Percentiles rank a stretch among this genome's conserved stretches.
Evolutionary conservation across 2,113 vertebrate species (phyloP).

Genomic region (Atractosteus spatula): DNA sequence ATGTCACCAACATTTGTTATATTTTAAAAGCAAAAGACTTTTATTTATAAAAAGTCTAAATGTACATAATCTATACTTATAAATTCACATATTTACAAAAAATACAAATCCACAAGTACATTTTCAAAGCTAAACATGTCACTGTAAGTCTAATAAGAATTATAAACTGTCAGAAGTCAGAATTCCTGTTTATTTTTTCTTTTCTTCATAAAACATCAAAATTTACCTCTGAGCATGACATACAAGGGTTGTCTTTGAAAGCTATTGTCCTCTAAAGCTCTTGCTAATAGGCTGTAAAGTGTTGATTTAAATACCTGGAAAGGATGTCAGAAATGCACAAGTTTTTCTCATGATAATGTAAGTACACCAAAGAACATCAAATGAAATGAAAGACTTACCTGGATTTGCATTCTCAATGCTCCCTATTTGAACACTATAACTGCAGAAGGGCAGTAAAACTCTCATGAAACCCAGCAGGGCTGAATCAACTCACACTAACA

Average conservation of each 20-base stretch:
- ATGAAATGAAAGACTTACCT: conserved; percentile 45
- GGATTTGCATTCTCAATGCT: conserved; percentile 56
- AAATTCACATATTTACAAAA: conserved; percentile 20
- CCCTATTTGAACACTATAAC: conserved; percentile 39
- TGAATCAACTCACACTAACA: neutral
- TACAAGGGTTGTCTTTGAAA: conserved; percentile 29
- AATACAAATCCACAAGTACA: conserved; percentile 22
- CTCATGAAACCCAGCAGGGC: neutral
- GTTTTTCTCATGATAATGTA: conserved; percentile 40
- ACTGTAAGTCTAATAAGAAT: conserved; percentile 30
- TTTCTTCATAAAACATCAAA: conserved; percentile 7
- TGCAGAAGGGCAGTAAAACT: conserved; percentile 3
- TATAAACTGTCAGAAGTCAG: conserved; percentile 21
- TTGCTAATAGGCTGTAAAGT: conserved; percentile 53
- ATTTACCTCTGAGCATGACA: conserved; percentile 24
- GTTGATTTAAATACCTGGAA: conserved; percentile 51
- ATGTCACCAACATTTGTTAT: too few relatives aligned
- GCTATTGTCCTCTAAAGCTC: conserved; percentile 48
- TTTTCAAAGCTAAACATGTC: conserved; percentile 22
- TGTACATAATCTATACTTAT: too few relatives aligned
- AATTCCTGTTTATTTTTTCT: conserved; percentile 25
- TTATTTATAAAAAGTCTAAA: too few relatives aligned
- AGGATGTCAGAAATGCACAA: conserved; percentile 33
- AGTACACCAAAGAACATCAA: conserved; percentile 33
- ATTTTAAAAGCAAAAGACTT: too few relatives aligned